phyloP scores from a whole-genome alignment of 1,140 invertebrate species.

The Parapsyche elsis region DNA sequence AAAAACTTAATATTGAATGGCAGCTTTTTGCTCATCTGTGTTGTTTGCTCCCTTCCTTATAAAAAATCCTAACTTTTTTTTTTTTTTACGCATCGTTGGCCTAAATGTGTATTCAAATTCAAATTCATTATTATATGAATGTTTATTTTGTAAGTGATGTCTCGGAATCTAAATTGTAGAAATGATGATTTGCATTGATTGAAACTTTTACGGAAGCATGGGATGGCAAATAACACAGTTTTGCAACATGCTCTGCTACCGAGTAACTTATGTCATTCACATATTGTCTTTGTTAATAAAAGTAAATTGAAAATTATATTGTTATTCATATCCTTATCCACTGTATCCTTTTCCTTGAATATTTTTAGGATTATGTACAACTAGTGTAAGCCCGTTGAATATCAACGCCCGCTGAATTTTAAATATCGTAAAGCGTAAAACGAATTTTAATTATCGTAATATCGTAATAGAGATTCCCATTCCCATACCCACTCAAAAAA shows the following conservation, averaged over 20 bases:
- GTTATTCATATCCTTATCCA: not conserved
- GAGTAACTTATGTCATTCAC: constrained; percentile 56
- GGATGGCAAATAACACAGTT: constrained; percentile 51
- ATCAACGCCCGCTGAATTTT: too few relatives aligned
- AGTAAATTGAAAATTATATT: constrained; percentile 52
- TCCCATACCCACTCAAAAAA: too few relatives aligned
- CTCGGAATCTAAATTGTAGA: constrained; percentile 10
- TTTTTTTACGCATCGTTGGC: constrained; percentile 17
- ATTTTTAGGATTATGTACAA: too few relatives aligned
- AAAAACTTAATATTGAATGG: constrained; percentile 52
- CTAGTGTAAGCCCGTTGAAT: too few relatives aligned
- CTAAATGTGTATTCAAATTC: constrained; percentile 10
- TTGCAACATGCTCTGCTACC: constrained; percentile 48
- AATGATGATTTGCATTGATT: constrained; percentile 12
- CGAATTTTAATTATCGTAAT: too few relatives aligned
- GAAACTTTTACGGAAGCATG: not conserved
- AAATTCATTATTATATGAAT: not conserved
- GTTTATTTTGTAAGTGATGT: not conserved
- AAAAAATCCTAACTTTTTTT: too few relatives aligned
- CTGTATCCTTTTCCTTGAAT: not conserved
- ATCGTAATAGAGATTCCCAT: too few relatives aligned
- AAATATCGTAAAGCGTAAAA: too few relatives aligned
- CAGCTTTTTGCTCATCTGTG: constrained; percentile 46
- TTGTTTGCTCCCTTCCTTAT: constrained; percentile 40
- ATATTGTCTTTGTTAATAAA: constrained; percentile 57